Percentiles rank a stretch among this genome's conserved stretches.
These are phyloP conservation scores for Augochlorella aurata DNA, from an alignment of 2,888 invertebrate genomes.

Conservation along the genomic window DNA sequence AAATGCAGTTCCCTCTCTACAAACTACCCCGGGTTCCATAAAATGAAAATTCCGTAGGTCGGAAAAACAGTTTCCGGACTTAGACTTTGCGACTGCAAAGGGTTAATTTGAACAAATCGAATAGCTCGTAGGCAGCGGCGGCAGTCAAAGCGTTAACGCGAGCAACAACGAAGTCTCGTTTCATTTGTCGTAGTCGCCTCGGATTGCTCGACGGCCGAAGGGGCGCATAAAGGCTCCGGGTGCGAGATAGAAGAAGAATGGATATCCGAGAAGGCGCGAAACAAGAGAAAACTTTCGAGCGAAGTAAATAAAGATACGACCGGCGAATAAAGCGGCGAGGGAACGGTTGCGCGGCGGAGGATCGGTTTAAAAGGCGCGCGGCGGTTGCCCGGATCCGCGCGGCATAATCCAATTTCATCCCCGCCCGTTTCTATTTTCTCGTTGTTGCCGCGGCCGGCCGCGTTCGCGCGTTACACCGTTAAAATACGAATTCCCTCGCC, in stretches of 20 bases:
- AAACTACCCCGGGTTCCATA: too few relatives aligned
- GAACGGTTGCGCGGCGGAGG: background rate
- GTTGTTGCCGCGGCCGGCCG: background rate
- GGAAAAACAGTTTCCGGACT: too few relatives aligned
- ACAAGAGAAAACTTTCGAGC: background rate
- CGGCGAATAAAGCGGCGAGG: background rate
- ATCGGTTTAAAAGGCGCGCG: background rate
- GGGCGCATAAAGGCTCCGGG: background rate
- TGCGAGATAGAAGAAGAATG: background rate
- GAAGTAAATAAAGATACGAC: background rate
- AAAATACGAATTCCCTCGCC: background rate
- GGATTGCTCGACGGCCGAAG: background rate
- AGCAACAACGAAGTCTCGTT: too few relatives aligned
- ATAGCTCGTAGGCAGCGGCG: too few relatives aligned
- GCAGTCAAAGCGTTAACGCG: too few relatives aligned
- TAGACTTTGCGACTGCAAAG: too few relatives aligned
- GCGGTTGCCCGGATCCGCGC: background rate
- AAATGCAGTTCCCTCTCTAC: too few relatives aligned
- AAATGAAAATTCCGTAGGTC: too few relatives aligned
- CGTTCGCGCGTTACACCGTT: background rate
- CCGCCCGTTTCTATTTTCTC: background rate
- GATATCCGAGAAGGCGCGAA: background rate
- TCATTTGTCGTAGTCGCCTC: too few relatives aligned
- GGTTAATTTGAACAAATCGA: too few relatives aligned
- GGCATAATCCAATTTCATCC: conserved; percentile 1